Percentiles rank a stretch among this genome's conserved stretches.
phyloP scores from a whole-genome alignment of 2,888 invertebrate species.

The Cotesia congregata region DNA sequence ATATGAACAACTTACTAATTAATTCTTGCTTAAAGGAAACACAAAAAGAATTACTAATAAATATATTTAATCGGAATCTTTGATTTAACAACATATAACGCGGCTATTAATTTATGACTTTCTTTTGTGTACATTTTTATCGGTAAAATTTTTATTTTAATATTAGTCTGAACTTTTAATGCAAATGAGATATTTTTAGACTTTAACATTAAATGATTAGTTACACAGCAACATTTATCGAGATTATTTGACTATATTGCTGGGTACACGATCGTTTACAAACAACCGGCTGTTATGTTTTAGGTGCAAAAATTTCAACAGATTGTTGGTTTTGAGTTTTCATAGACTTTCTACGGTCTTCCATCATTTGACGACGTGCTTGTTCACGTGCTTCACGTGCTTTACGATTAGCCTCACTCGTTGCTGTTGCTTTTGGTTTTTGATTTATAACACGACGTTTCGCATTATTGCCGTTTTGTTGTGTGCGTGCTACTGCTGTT shows the following conservation, averaged over 20 bases:
- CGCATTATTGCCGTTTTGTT: conserved; percentile 56
- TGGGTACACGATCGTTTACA: conserved; percentile 37
- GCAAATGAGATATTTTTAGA: background rate
- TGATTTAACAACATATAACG: conserved; percentile 25
- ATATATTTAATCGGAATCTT: conserved; percentile 36
- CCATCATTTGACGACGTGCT: conserved; percentile 85
- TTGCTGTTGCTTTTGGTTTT: conserved; percentile 61
- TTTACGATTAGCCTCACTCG: conserved; percentile 70
- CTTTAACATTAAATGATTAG: conserved; percentile 32
- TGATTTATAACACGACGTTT: conserved; percentile 60
- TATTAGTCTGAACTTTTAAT: background rate
- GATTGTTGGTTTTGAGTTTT: conserved; percentile 42
- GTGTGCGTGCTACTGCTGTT: conserved; percentile 42
- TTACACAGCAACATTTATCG: conserved; percentile 33
- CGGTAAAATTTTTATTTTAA: background rate
- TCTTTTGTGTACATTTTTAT: conserved; percentile 13
- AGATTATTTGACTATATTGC: conserved; percentile 5
- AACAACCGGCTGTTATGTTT: conserved; percentile 62
- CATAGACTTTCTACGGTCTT: conserved; percentile 79
- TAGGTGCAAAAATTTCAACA: conserved; percentile 67
- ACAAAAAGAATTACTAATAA: conserved; percentile 14
- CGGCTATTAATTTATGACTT: conserved; percentile 32
- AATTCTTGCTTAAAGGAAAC: conserved; percentile 12
- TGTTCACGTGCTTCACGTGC: conserved; percentile 76
- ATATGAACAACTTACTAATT: background rate